Evolutionary conservation across 2,888 invertebrate genomes (phyloP).

Genomic region (Drosophila koepferae): DNA sequence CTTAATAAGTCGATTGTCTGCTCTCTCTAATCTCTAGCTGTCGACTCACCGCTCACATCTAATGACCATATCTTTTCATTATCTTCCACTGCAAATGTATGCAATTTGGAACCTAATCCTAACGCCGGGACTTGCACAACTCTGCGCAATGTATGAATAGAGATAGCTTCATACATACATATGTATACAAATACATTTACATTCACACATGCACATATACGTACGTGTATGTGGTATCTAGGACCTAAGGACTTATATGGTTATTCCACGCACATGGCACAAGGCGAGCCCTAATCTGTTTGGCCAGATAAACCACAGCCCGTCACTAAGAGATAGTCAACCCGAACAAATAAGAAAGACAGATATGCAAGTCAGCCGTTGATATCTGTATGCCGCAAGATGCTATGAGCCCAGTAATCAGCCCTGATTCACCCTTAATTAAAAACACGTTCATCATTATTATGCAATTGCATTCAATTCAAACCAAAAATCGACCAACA

Average conservation of each 20-base stretch:
- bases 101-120: slow-evolving; percentile 68
- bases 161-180: slow-evolving; percentile 23
- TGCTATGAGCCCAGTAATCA: background rate
- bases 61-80: slow-evolving; percentile 67
- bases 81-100: slow-evolving; percentile 64
- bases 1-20: slow-evolving; percentile 80
- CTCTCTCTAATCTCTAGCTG: slow-evolving; percentile 65
- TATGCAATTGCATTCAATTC: slow-evolving; percentile 64
- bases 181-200: slow-evolving; percentile 2
- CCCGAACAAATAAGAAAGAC: slow-evolving; percentile 1
- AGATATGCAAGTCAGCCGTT: slow-evolving; percentile 17
- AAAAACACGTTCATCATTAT: slow-evolving; percentile 68
- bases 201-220: background rate
- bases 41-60: slow-evolving; percentile 40
- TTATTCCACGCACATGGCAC: slow-evolving; percentile 62
- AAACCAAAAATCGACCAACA: slow-evolving; percentile 64
- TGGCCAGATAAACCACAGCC: slow-evolving; percentile 52
- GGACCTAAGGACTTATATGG: slow-evolving; percentile 28
- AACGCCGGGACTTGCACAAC: slow-evolving; percentile 77
- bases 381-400: background rate
- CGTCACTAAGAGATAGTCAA: slow-evolving; percentile 12
- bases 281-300: slow-evolving; percentile 62
- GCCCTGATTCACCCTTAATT: slow-evolving; percentile 48
- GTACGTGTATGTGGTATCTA: background rate
- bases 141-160: slow-evolving; percentile 39